Percentiles rank a stretch among this genome's conserved stretches.
Evolutionary conservation across 2,888 invertebrate species (phyloP).

Genomic region (Coleophora flavipennella): DNA sequence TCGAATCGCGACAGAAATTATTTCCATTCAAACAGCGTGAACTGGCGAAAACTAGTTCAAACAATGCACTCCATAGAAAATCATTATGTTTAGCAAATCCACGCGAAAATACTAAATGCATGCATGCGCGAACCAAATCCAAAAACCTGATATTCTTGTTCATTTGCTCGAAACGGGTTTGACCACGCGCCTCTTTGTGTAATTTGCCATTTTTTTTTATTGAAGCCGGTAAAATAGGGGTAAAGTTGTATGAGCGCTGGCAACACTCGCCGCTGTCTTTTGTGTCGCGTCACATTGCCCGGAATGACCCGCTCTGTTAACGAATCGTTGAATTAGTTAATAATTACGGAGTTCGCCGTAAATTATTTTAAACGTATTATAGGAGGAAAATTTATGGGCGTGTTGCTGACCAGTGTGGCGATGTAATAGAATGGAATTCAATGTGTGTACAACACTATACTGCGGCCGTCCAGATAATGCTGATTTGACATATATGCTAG

Average conservation of each 20-base stretch:
- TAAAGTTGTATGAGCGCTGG: conserved; percentile 17
- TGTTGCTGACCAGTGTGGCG: too few species aligned
- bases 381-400: too few species aligned
- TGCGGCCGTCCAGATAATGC: too few species aligned
- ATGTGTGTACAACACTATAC: too few species aligned
- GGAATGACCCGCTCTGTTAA: conserved; percentile 57
- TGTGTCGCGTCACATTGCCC: conserved; percentile 42
- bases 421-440: too few species aligned
- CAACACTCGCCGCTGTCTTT: conserved; percentile 33
- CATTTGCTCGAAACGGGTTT: conserved; percentile 41
- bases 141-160: conserved; percentile 55
- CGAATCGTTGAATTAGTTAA: conserved; percentile 60
- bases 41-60: conserved; percentile 40
- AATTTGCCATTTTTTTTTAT: conserved; percentile 41
- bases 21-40: conserved; percentile 40
- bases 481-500: too few species aligned
- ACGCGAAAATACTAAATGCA: conserved; percentile 35
- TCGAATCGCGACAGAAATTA: conserved; percentile 17
- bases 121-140: conserved; percentile 21
- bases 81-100: conserved; percentile 55
- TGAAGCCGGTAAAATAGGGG: conserved; percentile 7
- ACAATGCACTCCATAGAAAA: conserved; percentile 46
- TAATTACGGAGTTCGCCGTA: conserved; percentile 45
- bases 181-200: conserved; percentile 54
- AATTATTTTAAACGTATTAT: conserved; percentile 22